These are phyloP conservation scores for Trichogramma evanescens DNA, from an alignment of 2,888 invertebrate genomes.

Conservation along the genomic window DNA sequence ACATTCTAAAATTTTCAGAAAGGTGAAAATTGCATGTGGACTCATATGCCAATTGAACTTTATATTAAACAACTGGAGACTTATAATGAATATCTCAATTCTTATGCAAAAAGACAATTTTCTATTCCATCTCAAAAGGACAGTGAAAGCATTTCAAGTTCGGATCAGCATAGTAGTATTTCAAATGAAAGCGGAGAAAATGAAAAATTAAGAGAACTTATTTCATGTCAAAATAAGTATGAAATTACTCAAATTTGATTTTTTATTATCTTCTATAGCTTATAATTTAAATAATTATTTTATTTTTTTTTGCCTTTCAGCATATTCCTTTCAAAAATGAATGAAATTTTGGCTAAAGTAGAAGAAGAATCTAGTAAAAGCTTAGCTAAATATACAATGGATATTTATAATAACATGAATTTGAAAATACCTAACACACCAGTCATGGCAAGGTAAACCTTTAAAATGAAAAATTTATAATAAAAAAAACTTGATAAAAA, in stretches of 20 bases:
- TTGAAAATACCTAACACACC: slow-evolving; percentile 28
- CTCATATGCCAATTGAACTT: slow-evolving; percentile 38
- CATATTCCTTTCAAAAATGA: slow-evolving; percentile 26
- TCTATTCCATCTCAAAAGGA: slow-evolving; percentile 19
- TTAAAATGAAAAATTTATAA: neutral
- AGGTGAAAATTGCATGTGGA: slow-evolving; percentile 35
- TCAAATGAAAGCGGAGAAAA: slow-evolving; percentile 27
- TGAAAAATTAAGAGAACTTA: slow-evolving; percentile 30
- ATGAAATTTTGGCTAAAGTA: slow-evolving; percentile 29
- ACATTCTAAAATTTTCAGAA: slow-evolving; percentile 27
- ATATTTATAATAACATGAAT: slow-evolving; percentile 28
- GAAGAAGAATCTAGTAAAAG: slow-evolving; percentile 23
- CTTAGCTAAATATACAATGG: slow-evolving; percentile 23
- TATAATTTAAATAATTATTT: neutral
- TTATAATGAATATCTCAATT: slow-evolving; percentile 34
- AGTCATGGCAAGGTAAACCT: slow-evolving; percentile 28
- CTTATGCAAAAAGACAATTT: slow-evolving; percentile 35
- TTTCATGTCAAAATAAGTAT: slow-evolving; percentile 30
- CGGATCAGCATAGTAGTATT: slow-evolving; percentile 6
- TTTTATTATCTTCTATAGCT: neutral
- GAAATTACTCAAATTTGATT: neutral
- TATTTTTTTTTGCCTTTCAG: slow-evolving; percentile 20
- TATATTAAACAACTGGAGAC: slow-evolving; percentile 38
- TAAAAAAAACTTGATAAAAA: neutral
- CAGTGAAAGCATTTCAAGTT: neutral